Conservation (phyloP, 2,888 invertebrate species). For the Aspidiotus rigidus region DNA sequence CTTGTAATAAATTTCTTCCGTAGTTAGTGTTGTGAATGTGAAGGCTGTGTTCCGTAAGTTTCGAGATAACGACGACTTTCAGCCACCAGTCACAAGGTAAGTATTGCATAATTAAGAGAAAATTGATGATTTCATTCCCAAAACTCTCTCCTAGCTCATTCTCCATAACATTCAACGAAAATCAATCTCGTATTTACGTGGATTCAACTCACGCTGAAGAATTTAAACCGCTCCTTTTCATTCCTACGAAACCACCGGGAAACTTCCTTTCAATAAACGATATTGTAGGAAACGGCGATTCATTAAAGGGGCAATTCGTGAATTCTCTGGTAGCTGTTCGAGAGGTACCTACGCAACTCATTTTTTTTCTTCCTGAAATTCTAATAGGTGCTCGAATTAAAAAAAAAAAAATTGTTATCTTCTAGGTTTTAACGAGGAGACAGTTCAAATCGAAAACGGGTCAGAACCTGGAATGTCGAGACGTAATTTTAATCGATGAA, state of each 20-base stretch:
- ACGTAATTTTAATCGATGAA: constrained; percentile 57
- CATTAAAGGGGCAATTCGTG: constrained; percentile 47
- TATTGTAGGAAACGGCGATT: constrained; percentile 46
- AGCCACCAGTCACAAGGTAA: constrained; percentile 38
- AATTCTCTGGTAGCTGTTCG: constrained; percentile 63
- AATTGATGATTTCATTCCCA: background rate
- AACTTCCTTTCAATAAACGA: constrained; percentile 51
- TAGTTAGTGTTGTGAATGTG: constrained; percentile 61
- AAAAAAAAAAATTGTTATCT: background rate
- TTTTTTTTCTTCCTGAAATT: background rate
- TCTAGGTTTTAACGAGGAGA: constrained; percentile 51
- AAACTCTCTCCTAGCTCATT: constrained; percentile 50
- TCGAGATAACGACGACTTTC: constrained; percentile 36
- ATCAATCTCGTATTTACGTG: constrained; percentile 52
- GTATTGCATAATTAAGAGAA: background rate
- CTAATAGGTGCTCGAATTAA: too few relatives aligned
- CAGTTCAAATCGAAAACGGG: constrained; percentile 55
- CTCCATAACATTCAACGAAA: constrained; percentile 57
- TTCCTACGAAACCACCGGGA: constrained; percentile 57
- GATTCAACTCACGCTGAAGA: constrained; percentile 48
- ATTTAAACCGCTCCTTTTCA: constrained; percentile 50
- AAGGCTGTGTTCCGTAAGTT: constrained; percentile 49
- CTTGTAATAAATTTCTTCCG: constrained; percentile 37
- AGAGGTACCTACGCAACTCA: constrained; percentile 42
- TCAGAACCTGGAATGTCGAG: constrained; percentile 52